Evolutionary conservation across 1,140 invertebrate genomes (phyloP).

Genomic region (Tenebrio molitor): DNA sequence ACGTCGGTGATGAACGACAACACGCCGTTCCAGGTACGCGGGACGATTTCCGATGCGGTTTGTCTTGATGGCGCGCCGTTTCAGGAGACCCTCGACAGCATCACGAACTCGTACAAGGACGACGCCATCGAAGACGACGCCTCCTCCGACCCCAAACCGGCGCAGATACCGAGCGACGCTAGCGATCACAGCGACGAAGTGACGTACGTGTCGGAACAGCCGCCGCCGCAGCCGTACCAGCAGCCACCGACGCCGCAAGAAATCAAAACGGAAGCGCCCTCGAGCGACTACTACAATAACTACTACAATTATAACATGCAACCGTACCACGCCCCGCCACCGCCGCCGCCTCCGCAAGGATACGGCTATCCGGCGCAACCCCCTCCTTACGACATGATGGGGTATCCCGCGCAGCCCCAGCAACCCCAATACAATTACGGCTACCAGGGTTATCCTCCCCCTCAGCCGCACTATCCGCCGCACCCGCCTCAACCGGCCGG

Average conservation of each 20-base stretch:
- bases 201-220: constrained; percentile 60
- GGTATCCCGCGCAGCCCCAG: constrained; percentile 55
- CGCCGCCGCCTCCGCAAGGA: constrained; percentile 57
- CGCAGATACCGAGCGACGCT: constrained; percentile 47
- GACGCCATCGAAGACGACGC: constrained; percentile 35
- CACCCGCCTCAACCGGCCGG: constrained; percentile 57
- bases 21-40: constrained; percentile 61
- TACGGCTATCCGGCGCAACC: constrained; percentile 51
- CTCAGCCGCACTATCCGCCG: constrained; percentile 58
- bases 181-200: constrained; percentile 61
- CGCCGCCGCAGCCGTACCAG: constrained; percentile 34
- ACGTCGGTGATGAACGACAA: constrained; percentile 56
- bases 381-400: constrained; percentile 51
- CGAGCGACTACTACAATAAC: constrained; percentile 58
- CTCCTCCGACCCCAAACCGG: constrained; percentile 37
- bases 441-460: constrained; percentile 58
- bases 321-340: constrained; percentile 58
- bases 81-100: constrained; percentile 64
- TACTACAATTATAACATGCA: constrained; percentile 61
- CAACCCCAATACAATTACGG: constrained; percentile 62
- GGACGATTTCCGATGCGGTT: neutral
- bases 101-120: constrained; percentile 61
- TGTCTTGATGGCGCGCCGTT: neutral
- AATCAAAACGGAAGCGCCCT: constrained; percentile 57
- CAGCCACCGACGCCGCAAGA: constrained; percentile 27